Evolutionary conservation across 2,797 vertebrate genomes (phyloP), one percentile per base, ranked within the genome.

Genomic region (Dendrocincla tyrannina): DNA sequence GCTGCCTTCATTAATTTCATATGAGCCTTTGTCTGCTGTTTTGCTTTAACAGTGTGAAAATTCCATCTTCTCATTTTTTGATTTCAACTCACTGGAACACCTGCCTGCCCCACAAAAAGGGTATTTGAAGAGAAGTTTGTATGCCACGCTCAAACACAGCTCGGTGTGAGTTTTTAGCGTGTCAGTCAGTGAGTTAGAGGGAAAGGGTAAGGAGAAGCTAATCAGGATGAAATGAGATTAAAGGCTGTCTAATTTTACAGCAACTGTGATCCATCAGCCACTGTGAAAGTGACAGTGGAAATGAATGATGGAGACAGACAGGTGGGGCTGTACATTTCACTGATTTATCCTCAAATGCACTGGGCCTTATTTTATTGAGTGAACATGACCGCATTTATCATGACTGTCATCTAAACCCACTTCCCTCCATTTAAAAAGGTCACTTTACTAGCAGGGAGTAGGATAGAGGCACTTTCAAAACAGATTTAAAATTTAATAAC

Each of bases 281-380:
- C 98, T 98, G 98, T 98, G 98, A 98, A 99, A 99, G 98, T 99
- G 99, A 99, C 99, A 99, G 99, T 99, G 98, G 99, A 98, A 99
- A 99, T 99, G 99, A 99, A 98, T 99, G 99, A 99, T 99, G 98
- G 99, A 99, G 99, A 99, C 99, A 99, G 99, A 99, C 99, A 99
- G 99, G 99, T 99, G 99, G 99, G 99, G 99, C 98, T 99, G 99
- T 99, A 99, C 99, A 99, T 99, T 99, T 98, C 98, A 99, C 99
- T 98, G 98, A 98, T 98, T 99, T 99, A 99, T 99, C 98, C 99
- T 99, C 99, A 99, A 98, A 98, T 98, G 98, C 98, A 98, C 98
- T 98, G 96, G 97, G 98, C 98, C 98, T 98, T 98, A 98, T 98
- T 98, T 98, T 98, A 98, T 98, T 98, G 98, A 98, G 98, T 98